These are phyloP conservation scores for Trogon surrucura DNA, from an alignment of 2,113 vertebrate genomes.

Conservation along the genomic window DNA sequence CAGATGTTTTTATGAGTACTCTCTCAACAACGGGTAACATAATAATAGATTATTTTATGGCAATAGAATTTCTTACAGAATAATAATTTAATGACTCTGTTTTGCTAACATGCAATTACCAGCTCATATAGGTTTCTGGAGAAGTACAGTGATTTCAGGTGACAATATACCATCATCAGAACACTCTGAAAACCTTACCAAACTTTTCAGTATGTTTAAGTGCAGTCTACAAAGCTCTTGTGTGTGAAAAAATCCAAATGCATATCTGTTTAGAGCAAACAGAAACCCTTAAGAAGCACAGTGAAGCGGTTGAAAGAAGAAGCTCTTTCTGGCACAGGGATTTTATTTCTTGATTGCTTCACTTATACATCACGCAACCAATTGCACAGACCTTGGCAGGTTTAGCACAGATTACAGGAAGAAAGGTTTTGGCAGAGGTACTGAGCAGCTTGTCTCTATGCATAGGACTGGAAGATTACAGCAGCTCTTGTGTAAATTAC, in stretches of 20 bases:
- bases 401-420: not conserved
- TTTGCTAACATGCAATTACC: constrained; percentile 9
- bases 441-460: not conserved
- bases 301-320: not conserved
- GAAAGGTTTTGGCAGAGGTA: not conserved
- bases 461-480: not conserved
- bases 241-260: not conserved
- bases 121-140: not conserved
- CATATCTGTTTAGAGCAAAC: not conserved
- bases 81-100: constrained; percentile 17
- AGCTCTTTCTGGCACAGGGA: not conserved
- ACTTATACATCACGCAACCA: not conserved
- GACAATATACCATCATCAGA: not conserved
- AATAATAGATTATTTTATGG: not conserved
- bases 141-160: not conserved
- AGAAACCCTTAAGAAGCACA: not conserved
- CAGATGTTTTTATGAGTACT: not conserved
- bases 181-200: not conserved
- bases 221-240: not conserved
- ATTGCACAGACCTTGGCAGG: not conserved
- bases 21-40: not conserved
- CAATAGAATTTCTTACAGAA: not conserved
- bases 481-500: not conserved
- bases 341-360: not conserved
- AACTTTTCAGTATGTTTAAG: not conserved